These are phyloP conservation scores for Pelodytes ibericus DNA, from an alignment of 2,797 vertebrate species.

Conservation along the genomic window DNA sequence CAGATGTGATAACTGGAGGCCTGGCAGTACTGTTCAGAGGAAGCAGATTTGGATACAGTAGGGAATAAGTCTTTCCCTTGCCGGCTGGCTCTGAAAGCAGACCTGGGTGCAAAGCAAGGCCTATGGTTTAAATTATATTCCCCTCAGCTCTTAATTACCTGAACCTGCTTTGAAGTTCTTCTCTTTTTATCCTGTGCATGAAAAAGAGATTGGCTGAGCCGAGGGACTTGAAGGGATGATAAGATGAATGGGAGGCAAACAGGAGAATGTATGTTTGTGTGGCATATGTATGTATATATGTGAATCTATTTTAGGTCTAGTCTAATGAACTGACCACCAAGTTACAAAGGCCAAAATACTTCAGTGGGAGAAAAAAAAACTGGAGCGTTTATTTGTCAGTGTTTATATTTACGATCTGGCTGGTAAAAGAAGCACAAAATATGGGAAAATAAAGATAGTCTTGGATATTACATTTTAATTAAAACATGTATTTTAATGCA, in stretches of 20 bases:
- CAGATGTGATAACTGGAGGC: slow-evolving; percentile 96
- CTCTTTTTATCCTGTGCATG: slow-evolving; percentile 82
- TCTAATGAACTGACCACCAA: no score
- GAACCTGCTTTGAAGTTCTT: slow-evolving; percentile 86
- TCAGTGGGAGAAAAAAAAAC: no score
- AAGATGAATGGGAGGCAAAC: slow-evolving; percentile 71
- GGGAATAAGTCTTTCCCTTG: slow-evolving; percentile 81
- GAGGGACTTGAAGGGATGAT: slow-evolving; percentile 81
- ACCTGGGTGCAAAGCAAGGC: slow-evolving; percentile 82
- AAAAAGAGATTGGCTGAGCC: slow-evolving; percentile 80
- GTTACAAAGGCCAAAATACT: no score
- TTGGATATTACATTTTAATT: no score
- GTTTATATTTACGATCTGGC: no score
- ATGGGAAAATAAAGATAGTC: no score
- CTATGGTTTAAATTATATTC: slow-evolving; percentile 86
- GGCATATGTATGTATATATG: not conserved
- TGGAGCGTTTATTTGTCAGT: no score
- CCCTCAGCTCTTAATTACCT: slow-evolving; percentile 91
- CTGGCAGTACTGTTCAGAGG: slow-evolving; percentile 90
- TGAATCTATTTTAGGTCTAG: no score
- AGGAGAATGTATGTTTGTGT: slow-evolving; percentile 32
- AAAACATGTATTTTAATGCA: no score
- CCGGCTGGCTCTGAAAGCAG: slow-evolving; percentile 78
- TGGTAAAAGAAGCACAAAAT: no score
- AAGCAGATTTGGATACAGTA: slow-evolving; percentile 83